Base-by-base conservation (phyloP, 2,113 vertebrate species). In the Mus spicilegus region DNA sequence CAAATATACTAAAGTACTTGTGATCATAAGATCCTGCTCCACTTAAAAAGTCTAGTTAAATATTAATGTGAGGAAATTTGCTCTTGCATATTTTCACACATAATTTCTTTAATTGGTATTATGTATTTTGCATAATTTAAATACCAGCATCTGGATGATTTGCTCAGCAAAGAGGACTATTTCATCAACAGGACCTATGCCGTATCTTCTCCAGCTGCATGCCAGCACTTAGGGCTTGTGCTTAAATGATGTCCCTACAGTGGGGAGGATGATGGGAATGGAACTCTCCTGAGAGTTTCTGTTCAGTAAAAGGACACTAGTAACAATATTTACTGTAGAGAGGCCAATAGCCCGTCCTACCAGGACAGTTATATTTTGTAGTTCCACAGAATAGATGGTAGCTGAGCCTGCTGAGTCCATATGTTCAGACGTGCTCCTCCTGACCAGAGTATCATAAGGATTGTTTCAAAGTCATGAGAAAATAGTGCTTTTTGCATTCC, bases 61-160 rank as follows among this genome's bases (percentile, higher is more conserved):
- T 98, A 97, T 98, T 98, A 98, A 98, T 97, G 93, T 65, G 84
- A 96, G 93, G 92, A 97, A 80, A 98, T 98, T 95, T 98, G 95
- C 93, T 20, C 5, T 96, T 98, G 94, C 90, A 96, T 61, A 24
- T 96, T 97, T 98, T 98, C 97, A 95, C 96, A 97, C 5, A 0
- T 98, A 96, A 97, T 97, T 97, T 98, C 97, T 96, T 91, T 95
- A 97, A 98, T 98, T 96, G 95, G 7, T 93, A 89, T 98, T 96
- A 98, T 2, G 17, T 3, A 2, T 58, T 95, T 98, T 98, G 87
- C 94, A 97, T 98, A 96, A 98, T 97, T 98, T 97, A 98, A 97
- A 96, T 95, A 85, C 58, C 75, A 84, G 97, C 97, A 98, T 97
- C 96, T 97, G 97, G 96, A 95, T 96, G 95, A 91, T 97, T 97